These are phyloP conservation scores for Muntiacus muntjak DNA, from an alignment of 2,113 vertebrate genomes.

Conservation along the genomic window DNA sequence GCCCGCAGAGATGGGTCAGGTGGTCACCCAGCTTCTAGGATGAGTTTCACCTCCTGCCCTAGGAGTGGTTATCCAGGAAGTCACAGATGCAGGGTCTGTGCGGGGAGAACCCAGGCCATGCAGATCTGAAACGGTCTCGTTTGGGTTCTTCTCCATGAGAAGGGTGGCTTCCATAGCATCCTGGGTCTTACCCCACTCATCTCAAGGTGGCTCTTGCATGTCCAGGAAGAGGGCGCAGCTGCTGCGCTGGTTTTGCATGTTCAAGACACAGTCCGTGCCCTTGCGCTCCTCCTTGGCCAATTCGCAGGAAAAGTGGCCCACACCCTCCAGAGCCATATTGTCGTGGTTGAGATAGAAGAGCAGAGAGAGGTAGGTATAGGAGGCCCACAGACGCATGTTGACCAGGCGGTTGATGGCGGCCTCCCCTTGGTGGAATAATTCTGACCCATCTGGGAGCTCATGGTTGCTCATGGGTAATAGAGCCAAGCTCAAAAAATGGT, in stretches of 20 bases:
- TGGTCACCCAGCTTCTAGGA: neutral
- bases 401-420: neutral
- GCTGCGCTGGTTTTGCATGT: neutral
- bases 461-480: neutral
- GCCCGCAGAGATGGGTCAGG: neutral
- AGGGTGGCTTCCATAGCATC: neutral
- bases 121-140: neutral
- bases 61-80: neutral
- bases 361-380: neutral
- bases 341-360: neutral
- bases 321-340: neutral
- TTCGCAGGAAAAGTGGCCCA: neutral
- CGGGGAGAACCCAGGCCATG: neutral
- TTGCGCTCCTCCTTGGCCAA: neutral
- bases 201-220: neutral
- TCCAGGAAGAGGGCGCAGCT: rapidly evolving
- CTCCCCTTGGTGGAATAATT: neutral
- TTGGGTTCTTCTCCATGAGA: neutral
- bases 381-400: neutral
- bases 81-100: neutral
- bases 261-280: neutral
- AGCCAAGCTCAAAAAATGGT: neutral
- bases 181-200: neutral
- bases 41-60: neutral
- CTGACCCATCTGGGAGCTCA: neutral